These are phyloP conservation scores for Steinernema feltiae DNA, from an alignment of 1,140 invertebrate species.

Conservation along the genomic window DNA sequence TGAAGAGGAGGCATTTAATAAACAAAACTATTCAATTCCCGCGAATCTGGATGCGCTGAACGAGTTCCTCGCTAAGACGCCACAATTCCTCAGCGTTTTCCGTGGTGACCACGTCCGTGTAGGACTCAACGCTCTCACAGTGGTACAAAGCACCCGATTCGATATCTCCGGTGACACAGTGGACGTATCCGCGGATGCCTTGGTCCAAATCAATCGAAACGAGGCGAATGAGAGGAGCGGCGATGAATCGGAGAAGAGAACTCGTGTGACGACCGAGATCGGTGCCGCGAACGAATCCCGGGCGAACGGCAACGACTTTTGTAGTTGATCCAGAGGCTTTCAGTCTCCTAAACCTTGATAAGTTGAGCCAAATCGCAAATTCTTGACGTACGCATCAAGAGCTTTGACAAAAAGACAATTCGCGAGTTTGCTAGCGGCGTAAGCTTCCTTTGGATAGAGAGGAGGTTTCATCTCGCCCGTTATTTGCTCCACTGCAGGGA, in stretches of 20 bases:
- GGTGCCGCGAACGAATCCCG: constrained; percentile 26
- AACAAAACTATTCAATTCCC: neutral
- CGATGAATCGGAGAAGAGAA: constrained; percentile 22
- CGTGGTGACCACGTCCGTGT: neutral
- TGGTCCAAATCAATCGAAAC: constrained; percentile 16
- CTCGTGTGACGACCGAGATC: constrained; percentile 33
- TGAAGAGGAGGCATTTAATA: neutral
- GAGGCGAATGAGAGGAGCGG: constrained; percentile 30
- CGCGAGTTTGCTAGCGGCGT: constrained; percentile 32
- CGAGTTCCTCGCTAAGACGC: neutral
- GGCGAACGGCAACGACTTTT: constrained; percentile 24
- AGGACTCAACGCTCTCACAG: neutral
- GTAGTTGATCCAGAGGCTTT: constrained; percentile 4
- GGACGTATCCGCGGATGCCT: neutral
- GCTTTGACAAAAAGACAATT: constrained; percentile 28
- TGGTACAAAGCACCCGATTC: neutral
- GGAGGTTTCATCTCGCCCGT: neutral
- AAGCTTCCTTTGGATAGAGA: constrained; percentile 16
- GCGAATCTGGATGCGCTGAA: neutral
- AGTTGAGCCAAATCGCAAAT: neutral
- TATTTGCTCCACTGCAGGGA: neutral
- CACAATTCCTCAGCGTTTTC: neutral
- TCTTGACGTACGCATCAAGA: constrained; percentile 16
- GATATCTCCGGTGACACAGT: neutral
- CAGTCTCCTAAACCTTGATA: neutral